A percentile compares a stretch with the other conserved stretches of the same genome.
Evolutionary conservation across 1,140 invertebrate species (phyloP).

Genomic region (Drosophila sulfurigaster): DNA sequence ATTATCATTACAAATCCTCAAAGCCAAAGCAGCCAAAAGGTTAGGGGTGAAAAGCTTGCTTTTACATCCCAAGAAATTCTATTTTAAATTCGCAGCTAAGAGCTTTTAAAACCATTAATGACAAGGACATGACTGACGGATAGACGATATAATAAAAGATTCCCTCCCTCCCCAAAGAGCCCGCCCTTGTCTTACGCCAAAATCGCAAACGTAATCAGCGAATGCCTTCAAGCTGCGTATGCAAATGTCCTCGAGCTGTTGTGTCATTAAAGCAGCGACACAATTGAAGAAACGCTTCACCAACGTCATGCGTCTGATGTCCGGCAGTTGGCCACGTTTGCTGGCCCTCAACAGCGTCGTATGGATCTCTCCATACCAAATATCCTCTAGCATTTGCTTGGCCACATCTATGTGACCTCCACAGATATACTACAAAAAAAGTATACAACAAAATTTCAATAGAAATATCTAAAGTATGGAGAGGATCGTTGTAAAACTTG

Average conservation of each 20-base stretch:
- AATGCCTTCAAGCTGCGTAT: conserved; percentile 93
- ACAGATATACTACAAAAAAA: conserved; percentile 84
- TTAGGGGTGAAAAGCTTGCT: no score
- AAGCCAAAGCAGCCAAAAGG: no score
- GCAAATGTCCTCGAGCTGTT: conserved; percentile 92
- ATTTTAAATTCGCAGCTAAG: no score
- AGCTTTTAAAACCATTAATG: no score
- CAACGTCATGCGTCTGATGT: conserved; percentile 87
- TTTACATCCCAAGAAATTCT: no score
- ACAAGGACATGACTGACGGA: no score
- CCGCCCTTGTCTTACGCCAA: conserved; percentile 87
- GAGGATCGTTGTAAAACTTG: conserved; percentile 39
- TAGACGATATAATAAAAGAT: neutral
- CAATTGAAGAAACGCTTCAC: conserved; percentile 93
- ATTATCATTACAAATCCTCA: no score
- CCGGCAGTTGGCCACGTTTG: conserved; percentile 91
- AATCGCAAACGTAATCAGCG: conserved; percentile 90
- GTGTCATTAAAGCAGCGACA: conserved; percentile 93
- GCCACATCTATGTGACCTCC: conserved; percentile 86
- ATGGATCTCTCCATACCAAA: conserved; percentile 88
- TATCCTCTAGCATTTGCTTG: conserved; percentile 86
- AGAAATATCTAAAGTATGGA: neutral
- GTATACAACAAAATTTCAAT: neutral
- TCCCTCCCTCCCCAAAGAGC: neutral
- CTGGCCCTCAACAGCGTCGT: conserved; percentile 89